phyloP scores from a whole-genome alignment of 2,888 invertebrate species.

The Tinea trinotella region DNA sequence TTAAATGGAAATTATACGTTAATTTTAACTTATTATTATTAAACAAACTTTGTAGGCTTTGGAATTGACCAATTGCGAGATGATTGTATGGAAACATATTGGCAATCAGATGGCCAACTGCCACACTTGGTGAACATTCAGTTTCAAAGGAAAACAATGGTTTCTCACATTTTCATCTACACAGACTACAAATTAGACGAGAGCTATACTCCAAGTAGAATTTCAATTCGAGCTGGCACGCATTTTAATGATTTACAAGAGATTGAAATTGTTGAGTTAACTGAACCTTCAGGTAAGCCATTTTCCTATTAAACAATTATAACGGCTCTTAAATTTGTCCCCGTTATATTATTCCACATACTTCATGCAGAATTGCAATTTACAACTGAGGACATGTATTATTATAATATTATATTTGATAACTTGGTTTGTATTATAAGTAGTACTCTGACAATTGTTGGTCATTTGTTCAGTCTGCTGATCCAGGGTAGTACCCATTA shows the following conservation, averaged over 20 bases:
- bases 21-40: not conserved
- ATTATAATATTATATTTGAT: too few species aligned
- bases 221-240: conserved; percentile 93
- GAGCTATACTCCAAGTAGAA: conserved; percentile 97
- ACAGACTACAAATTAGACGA: conserved; percentile 99
- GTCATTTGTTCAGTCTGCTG: too few species aligned
- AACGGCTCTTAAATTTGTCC: too few species aligned
- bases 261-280: conserved; percentile 92
- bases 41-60: conserved; percentile 78
- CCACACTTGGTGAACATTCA: conserved; percentile 98
- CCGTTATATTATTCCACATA: too few species aligned
- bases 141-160: conserved; percentile 94
- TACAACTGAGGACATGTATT: too few species aligned
- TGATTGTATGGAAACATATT: conserved; percentile 96
- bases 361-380: too few species aligned
- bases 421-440: too few species aligned
- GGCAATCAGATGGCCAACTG: conserved; percentile 99
- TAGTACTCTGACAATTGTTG: too few species aligned
- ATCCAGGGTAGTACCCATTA: too few species aligned
- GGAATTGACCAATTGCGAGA: conserved; percentile 97
- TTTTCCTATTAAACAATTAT: too few species aligned
- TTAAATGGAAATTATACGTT: not conserved
- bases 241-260: conserved; percentile 98
- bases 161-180: conserved; percentile 96
- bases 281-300: conserved; percentile 90